phyloP scores from a whole-genome alignment of 2,888 invertebrate genomes.

The Synergus japonicus region DNA sequence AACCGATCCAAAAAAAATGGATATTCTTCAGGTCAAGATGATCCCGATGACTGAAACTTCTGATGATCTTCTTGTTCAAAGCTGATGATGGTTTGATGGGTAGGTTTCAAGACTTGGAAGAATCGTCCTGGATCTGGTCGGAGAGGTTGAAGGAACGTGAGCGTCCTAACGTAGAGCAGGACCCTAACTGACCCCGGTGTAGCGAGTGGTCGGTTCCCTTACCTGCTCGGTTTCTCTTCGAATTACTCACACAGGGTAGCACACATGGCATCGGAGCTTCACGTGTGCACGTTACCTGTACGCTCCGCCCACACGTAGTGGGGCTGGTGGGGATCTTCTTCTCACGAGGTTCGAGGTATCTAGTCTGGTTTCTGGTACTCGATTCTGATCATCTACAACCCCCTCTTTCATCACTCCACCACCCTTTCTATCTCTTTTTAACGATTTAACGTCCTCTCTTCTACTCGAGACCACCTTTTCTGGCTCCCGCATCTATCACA shows the following conservation, averaged over 20 bases:
- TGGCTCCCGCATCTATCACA: constrained; percentile 2
- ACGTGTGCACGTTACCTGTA: constrained; percentile 43
- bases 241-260: constrained; percentile 51
- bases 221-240: constrained; percentile 49
- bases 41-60: neutral
- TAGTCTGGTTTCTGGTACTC: neutral
- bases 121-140: constrained; percentile 5
- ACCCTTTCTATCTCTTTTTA: neutral
- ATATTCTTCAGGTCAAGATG: neutral
- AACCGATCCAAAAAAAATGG: neutral
- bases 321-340: constrained; percentile 47
- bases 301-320: constrained; percentile 49
- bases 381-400: constrained; percentile 16
- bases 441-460: neutral
- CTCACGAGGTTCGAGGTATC: constrained; percentile 15
- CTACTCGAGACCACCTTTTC: constrained; percentile 4
- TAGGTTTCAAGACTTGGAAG: neutral
- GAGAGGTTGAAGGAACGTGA: constrained; percentile 39
- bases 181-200: constrained; percentile 53
- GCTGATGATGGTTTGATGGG: neutral
- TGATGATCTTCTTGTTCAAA: neutral
- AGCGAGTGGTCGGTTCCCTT: constrained; percentile 41
- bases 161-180: constrained; percentile 52
- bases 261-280: constrained; percentile 47
- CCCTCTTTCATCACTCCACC: constrained; percentile 14